phyloP scores from a whole-genome alignment of 2,113 vertebrate genomes.

The Melanerpes formicivorus region DNA sequence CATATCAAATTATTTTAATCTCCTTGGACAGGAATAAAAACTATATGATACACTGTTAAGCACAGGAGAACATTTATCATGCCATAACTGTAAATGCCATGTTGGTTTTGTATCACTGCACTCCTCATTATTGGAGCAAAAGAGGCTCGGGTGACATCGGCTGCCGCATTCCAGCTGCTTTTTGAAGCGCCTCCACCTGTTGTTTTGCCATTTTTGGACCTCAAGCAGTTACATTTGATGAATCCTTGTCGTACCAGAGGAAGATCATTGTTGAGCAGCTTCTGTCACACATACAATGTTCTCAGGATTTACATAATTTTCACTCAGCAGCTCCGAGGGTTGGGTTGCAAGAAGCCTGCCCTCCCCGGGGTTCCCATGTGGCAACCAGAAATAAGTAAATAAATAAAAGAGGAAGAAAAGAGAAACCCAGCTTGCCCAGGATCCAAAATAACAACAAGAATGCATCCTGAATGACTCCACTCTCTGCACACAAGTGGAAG shows the following conservation, averaged over 20 bases:
- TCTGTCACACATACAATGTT: not conserved
- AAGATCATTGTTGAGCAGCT: constrained; percentile 55
- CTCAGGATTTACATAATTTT: constrained; percentile 56
- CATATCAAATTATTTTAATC: constrained; percentile 35
- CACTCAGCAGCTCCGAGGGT: constrained; percentile 18
- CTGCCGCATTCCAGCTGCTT: constrained; percentile 60
- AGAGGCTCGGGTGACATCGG: constrained; percentile 35
- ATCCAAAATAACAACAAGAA: constrained; percentile 38
- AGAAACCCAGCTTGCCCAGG: not conserved
- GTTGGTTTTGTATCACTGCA: constrained; percentile 56
- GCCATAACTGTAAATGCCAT: constrained; percentile 46
- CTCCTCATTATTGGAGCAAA: constrained; percentile 54
- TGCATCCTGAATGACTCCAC: not conserved
- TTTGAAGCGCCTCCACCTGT: constrained; percentile 62
- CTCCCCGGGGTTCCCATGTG: not conserved
- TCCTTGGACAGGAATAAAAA: constrained; percentile 53
- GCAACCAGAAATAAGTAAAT: constrained; percentile 22
- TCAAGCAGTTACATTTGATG: constrained; percentile 44
- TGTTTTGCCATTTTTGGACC: constrained; percentile 45
- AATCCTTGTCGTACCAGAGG: constrained; percentile 45
- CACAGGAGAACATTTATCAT: constrained; percentile 44
- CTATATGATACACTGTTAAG: not conserved
- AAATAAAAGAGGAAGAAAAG: constrained; percentile 17
- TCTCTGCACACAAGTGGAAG: not conserved
- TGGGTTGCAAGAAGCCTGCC: not conserved